Base-by-base conservation (phyloP, 2,113 vertebrate genomes). In the Junco hyemalis region DNA sequence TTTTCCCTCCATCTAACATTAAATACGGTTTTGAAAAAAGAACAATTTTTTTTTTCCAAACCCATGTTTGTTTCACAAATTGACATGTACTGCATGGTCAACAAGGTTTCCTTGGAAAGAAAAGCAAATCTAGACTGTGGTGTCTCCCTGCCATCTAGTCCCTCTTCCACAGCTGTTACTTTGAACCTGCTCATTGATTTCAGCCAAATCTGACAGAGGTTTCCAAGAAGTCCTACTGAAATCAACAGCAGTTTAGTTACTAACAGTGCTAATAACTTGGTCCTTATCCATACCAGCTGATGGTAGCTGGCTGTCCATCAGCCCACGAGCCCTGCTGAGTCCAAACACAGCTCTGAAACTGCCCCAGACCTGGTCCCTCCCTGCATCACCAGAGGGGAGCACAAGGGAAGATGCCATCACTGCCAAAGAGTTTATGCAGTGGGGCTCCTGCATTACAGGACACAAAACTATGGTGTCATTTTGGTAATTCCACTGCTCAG, bases 331-430 rank as follows among this genome's bases (percentile, higher is more conserved):
- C 63, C 17, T 11, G 2, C 6, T 65, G 35, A 44, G 42, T 29
- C 40, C 69, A 81, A 15, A 47, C 25, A 57, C 29, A 40, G 60
- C 24, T 69, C 74, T 64, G n/a, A 86, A 92, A 80, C 53, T 5
- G 4, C 24, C 48, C 48, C 86, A 48, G 35, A 42, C 17, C 20
- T 12, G 3, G 8, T 54, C 90, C 59, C 22, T 65, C 28, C 47
- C 22, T 44, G 35, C 1, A 0, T 33, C 60, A 72, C 26, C 0
- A 0, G 47, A 74, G 5, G 20, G 31, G 14, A 79, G 44, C 1
- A 1, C 0, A 0, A 84, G 20, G 15, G 25, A 88, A 82, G 53
- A 42, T 24, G 36, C n/a, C 38, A 35, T 13, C 33, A 26, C 50
- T 24, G 11, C 8, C 28, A 45, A 84, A 68, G 33, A 51, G 33